Evolutionary conservation across 2,888 invertebrate genomes (phyloP).

Genomic region (Yponomeuta sedellus): DNA sequence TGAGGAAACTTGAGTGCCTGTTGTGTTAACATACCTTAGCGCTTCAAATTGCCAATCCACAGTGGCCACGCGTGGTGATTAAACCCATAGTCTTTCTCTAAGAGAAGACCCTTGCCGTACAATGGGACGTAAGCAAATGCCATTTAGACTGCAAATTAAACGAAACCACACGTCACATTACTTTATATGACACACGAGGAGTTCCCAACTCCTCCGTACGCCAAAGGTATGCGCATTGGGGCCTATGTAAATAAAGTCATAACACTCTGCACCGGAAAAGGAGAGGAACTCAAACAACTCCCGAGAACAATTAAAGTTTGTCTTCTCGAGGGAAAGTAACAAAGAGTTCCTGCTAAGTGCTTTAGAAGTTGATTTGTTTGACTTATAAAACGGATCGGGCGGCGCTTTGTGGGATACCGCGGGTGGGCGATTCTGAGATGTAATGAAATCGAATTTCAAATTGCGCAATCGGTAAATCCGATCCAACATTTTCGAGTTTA

Average conservation of each 20-base stretch:
- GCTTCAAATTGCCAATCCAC: no score
- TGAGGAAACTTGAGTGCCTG: no score
- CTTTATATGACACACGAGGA: background rate
- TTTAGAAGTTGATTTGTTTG: constrained; percentile 55
- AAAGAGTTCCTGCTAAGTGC: constrained; percentile 45
- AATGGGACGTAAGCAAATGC: no score
- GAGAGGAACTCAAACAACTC: constrained; percentile 40
- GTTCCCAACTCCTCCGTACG: background rate
- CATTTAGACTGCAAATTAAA: background rate
- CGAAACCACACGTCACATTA: background rate
- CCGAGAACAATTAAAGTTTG: constrained; percentile 58
- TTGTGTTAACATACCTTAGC: no score
- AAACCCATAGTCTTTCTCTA: no score
- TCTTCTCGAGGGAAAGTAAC: constrained; percentile 36
- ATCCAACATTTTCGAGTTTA: background rate
- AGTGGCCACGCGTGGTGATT: no score
- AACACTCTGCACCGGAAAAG: constrained; percentile 12
- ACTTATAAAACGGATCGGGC: constrained; percentile 40
- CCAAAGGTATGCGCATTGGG: background rate
- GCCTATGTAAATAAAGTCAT: constrained; percentile 16
- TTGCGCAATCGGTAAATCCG: background rate
- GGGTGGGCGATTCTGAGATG: background rate
- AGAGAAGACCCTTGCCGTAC: no score
- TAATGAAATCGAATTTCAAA: background rate
- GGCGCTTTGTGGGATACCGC: background rate